Conservation (phyloP, 2,888 invertebrate genomes). For the Orthosia gothica region DNA sequence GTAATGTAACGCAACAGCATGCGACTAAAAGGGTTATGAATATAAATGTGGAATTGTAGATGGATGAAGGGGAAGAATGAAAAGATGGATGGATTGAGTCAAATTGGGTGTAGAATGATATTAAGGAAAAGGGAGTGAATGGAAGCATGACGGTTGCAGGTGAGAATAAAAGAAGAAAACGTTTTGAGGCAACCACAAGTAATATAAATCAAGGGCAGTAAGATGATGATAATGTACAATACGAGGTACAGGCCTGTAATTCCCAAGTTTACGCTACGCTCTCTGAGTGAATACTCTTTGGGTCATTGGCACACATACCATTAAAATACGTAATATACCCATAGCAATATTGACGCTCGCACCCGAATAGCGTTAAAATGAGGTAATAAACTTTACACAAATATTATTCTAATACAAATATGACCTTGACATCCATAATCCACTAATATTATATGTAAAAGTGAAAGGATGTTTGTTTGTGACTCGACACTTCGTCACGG, state of each 20-base stretch:
- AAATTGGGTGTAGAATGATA: no score
- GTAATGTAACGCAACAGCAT: not conserved
- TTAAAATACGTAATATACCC: conserved; percentile 16
- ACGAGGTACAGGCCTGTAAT: no score
- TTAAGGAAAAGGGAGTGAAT: no score
- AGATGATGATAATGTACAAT: no score
- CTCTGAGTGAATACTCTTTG: conserved; percentile 13
- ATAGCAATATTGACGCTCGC: conserved; percentile 31
- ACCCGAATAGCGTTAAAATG: conserved; percentile 25
- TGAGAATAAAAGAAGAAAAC: no score
- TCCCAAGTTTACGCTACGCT: not conserved
- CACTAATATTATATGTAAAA: conserved; percentile 45
- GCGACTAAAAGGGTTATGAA: not conserved
- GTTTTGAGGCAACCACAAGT: no score
- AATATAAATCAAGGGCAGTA: no score
- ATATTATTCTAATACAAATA: conserved; percentile 33
- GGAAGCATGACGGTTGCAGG: no score
- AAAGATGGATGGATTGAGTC: not conserved
- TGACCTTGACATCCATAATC: conserved; percentile 43
- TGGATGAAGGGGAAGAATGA: not conserved
- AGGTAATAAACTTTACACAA: conserved; percentile 42
- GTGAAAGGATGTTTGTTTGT: conserved; percentile 29
- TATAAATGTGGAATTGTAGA: not conserved
- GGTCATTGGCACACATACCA: conserved; percentile 28
- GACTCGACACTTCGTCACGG: not conserved